A percentile compares a stretch with the other conserved stretches of the same genome.
phyloP scores from a whole-genome alignment of 2,113 vertebrate species.

The Craseonycteris thonglongyai region DNA sequence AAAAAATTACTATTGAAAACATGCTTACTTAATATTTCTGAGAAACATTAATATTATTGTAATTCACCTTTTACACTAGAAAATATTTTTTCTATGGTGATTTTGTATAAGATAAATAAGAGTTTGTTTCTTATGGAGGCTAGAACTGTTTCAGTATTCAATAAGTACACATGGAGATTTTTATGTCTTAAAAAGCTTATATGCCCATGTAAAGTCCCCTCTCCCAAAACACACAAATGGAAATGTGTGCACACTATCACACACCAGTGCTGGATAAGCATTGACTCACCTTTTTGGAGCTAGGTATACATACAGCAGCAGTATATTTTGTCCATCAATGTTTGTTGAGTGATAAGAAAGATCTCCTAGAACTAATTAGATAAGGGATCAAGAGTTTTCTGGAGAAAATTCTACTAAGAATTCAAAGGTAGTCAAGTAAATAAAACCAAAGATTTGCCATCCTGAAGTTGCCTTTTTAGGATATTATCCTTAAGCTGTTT shows the following conservation, averaged over 20 bases:
- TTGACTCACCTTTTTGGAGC: not conserved
- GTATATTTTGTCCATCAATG: not conserved
- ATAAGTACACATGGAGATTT: not conserved
- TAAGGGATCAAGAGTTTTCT: not conserved
- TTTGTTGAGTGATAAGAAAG: not conserved
- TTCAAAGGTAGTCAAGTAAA: not conserved
- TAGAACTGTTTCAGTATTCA: not conserved
- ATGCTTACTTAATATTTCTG: not conserved
- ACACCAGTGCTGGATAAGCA: no score
- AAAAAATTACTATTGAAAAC: not conserved
- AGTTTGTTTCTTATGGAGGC: not conserved
- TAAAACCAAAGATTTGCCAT: no score
- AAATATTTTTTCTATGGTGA: not conserved
- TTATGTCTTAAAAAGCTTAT: not conserved
- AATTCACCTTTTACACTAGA: not conserved
- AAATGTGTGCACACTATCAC: not conserved
- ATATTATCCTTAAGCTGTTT: no score
- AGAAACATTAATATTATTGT: not conserved
- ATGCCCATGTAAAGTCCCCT: fast-evolving
- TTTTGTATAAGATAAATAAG: not conserved
- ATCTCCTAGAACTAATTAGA: not conserved
- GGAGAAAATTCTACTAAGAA: not conserved
- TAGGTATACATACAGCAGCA: not conserved
- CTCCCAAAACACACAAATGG: fast-evolving
- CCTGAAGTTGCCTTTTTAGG: no score